Base-by-base conservation (phyloP, 2,797 vertebrate genomes). In the Melanotaenia parkinsoni region DNA sequence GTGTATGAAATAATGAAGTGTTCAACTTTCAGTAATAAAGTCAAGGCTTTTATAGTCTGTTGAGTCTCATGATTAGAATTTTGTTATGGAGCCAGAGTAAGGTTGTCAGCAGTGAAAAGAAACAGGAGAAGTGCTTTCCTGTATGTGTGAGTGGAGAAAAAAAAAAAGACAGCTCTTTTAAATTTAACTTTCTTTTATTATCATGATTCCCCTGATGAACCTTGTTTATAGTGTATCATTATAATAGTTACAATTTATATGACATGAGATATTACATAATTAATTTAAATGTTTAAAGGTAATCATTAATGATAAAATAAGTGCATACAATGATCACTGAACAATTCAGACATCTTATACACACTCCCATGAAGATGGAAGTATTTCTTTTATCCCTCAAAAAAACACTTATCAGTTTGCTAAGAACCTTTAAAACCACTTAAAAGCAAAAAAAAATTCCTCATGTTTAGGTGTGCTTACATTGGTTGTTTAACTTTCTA, bases 401-500 rank as follows among this genome's bases (percentile, higher is more conserved):
- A 13, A 14, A 14, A 3, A 40, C 14, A 40, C 1, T 40, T 14
- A 40, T 40, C 12, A 53, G 24, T 24, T 24, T 11, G 24, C 10
- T 4, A 11, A 26, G 22, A 13, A 53, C 3, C 51, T 43, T 43
- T 7, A 43, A 43, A 43, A 10, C 40, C n/a, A 5, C 9, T 20
- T 2, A 30, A 56, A 66, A 24, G 13, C 13, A 51, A 8, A 24
- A 10, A 0, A 43, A 61, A 4, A 8, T 1, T 75, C 24, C 16
- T 64, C 14, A 43, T 9, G 22, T 51, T 50, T 60, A 14, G 20
- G 22, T 58, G 40, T 80, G 61, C 79, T 82, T 76, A 78, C 68
- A 65, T 32, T 57, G 62, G 72, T 82, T 63, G 70, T 80, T 77
- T 68, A 70, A 70, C 67, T 66, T 45, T 72, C 18, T 79, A 80